Evolutionary conservation across 2,888 invertebrate genomes (phyloP).

Genomic region (Platycheirus albimanus): DNA sequence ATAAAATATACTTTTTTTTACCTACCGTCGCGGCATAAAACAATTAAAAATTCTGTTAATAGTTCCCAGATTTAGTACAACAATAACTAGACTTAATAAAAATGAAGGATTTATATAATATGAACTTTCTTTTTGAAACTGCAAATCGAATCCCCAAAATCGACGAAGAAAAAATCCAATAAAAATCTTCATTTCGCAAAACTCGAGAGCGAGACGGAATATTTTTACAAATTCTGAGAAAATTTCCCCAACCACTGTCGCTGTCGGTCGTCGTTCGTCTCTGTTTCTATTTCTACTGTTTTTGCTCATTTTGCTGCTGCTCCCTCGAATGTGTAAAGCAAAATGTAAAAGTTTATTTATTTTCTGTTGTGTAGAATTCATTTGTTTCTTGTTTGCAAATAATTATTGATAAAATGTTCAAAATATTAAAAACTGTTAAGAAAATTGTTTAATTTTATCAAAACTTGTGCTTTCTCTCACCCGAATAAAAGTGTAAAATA

Average conservation of each 20-base stretch:
- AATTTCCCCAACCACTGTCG: slow-evolving; percentile 72
- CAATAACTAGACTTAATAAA: not conserved
- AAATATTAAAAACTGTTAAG: slow-evolving; percentile 33
- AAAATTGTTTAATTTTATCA: slow-evolving; percentile 7
- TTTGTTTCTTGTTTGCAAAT: slow-evolving; percentile 41
- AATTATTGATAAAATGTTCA: slow-evolving; percentile 28
- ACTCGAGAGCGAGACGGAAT: slow-evolving; percentile 64
- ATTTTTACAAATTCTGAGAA: slow-evolving; percentile 64
- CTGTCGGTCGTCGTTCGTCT: slow-evolving; percentile 2
- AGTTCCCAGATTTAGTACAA: not conserved
- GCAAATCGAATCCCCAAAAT: slow-evolving; percentile 12
- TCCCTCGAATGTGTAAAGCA: slow-evolving; percentile 41
- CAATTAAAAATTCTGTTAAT: not conserved
- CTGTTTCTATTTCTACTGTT: slow-evolving; percentile 1
- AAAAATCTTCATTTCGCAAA: slow-evolving; percentile 63
- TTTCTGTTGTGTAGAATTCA: slow-evolving; percentile 25
- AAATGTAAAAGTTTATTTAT: slow-evolving; percentile 46
- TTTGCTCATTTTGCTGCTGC: slow-evolving; percentile 38
- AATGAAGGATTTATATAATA: not conserved
- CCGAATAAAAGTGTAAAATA: slow-evolving; percentile 50
- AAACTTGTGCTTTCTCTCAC: slow-evolving; percentile 24
- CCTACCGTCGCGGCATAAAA: slow-evolving; percentile 2
- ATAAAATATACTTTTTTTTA: too few relatives aligned
- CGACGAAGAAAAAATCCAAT: slow-evolving; percentile 48
- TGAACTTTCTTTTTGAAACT: slow-evolving; percentile 1